Conservation (phyloP, 1,140 invertebrate genomes). For the Bombus confusus region DNA sequence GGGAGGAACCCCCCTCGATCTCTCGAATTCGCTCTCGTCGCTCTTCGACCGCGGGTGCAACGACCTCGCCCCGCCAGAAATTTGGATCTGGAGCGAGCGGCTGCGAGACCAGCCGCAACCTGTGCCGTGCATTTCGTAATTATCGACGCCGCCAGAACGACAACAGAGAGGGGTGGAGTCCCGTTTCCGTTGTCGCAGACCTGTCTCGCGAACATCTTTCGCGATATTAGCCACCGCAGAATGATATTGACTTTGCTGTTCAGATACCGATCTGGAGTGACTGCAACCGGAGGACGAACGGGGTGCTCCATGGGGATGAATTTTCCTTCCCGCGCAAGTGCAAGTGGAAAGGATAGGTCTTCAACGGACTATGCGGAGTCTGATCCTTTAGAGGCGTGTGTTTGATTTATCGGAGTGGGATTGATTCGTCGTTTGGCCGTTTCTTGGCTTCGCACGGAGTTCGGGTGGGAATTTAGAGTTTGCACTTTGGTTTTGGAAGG, state of each 20-base stretch:
- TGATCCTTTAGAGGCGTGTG: not conserved
- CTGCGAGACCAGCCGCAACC: constrained; percentile 10
- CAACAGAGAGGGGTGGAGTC: not conserved
- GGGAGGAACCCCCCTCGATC: constrained; percentile 62
- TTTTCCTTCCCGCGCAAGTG: not conserved
- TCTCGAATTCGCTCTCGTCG: constrained; percentile 64
- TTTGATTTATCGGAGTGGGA: no score
- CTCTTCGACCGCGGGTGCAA: constrained; percentile 56
- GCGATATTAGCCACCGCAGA: not conserved
- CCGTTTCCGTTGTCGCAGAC: not conserved
- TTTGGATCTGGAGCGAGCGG: constrained; percentile 54
- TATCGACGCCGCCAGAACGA: constrained; percentile 20
- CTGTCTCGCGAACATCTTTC: constrained; percentile 13
- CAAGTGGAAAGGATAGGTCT: not conserved
- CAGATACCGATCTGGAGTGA: not conserved
- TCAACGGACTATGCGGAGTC: not conserved
- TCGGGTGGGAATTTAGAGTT: no score
- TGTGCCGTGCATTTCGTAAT: constrained; percentile 35
- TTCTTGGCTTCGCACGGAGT: not conserved
- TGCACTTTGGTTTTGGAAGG: not conserved
- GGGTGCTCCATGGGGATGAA: not conserved
- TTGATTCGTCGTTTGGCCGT: not conserved
- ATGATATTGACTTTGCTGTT: constrained; percentile 23
- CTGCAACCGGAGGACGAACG: not conserved
- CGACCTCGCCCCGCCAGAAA: constrained; percentile 54